Base-by-base conservation (phyloP, 2,888 invertebrate genomes). In the Caenorhabditis uteleia region DNA sequence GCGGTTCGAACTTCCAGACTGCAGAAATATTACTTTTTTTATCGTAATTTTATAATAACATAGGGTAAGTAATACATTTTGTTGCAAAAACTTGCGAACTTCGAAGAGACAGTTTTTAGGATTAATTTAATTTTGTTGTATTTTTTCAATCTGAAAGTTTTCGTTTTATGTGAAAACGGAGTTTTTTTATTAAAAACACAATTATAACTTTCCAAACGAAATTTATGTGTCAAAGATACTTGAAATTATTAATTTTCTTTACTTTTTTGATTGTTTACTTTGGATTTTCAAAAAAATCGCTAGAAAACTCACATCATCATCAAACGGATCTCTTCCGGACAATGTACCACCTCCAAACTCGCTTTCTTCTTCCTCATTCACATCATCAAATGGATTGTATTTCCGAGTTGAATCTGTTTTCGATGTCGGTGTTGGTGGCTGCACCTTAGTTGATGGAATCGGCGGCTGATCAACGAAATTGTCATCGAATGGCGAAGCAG, bases 281-380 rank as follows among this genome's bases (percentile, higher is more conserved):
- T 16, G n/a, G n/a, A n/a, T n/a, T n/a, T n/a, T n/a, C n/a, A n/a
- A n/a, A n/a, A n/a, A n/a, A n/a, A n/a, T n/a, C n/a, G n/a, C n/a
- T n/a, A n/a, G n/a, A n/a, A n/a, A n/a, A n/a, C n/a, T n/a, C n/a
- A 58, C 59, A 40, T 55, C 54, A 23, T 65, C 58, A 47, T 65
- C 74, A 33, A 70, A 74, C 8, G 74, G 74, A 61, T 74, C 74
- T 47, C 74, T 58, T 33, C 74, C 74, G 4, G 70, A 70, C 10
- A 74, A 50, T 25, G 74, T 70, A 10, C 68, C 62, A 29, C 66
- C 66, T 10, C 57, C 53, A 36, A 65, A 58, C 3, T 43, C 54
- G 3, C 39, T 33, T 18, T 59, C 56, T 29, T 68, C 56, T 3
- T 47, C 33, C 14, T 56, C 58, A n/a, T 70, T 68, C 10, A 56